phyloP scores from a whole-genome alignment of 2,797 vertebrate species.

The Amazona ochrocephala region DNA sequence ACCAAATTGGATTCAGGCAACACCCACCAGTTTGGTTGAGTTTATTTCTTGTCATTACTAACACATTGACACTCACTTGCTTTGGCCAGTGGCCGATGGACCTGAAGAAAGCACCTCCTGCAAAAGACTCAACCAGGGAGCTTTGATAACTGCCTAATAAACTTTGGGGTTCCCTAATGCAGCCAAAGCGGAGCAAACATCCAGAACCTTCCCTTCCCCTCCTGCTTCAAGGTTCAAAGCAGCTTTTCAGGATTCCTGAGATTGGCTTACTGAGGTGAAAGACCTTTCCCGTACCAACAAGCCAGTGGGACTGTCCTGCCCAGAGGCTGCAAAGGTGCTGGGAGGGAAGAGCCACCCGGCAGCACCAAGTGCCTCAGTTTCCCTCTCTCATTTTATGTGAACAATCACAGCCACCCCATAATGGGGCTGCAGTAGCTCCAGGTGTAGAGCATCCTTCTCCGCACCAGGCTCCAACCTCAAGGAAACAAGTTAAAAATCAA shows the following conservation, averaged over 20 bases:
- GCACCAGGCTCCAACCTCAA: not conserved
- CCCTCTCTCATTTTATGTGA: rapidly evolving
- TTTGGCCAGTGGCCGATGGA: rapidly evolving
- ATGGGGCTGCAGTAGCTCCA: rapidly evolving
- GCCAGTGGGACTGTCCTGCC: rapidly evolving
- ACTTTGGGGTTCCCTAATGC: not conserved
- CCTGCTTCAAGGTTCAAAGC: not conserved
- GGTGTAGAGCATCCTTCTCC: not conserved
- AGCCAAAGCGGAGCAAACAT: not conserved
- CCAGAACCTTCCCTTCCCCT: not conserved
- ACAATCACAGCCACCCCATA: not conserved
- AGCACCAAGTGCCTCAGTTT: not conserved
- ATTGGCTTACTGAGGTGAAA: rapidly evolving
- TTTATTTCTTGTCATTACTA: not conserved
- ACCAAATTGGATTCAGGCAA: not conserved
- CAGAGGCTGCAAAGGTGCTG: not conserved
- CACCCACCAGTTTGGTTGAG: too few relatives aligned
- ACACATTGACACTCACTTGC: rapidly evolving
- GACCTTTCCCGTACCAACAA: not conserved
- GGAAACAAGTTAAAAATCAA: not conserved
- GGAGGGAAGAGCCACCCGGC: not conserved
- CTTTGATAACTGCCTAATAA: not conserved
- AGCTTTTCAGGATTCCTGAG: not conserved
- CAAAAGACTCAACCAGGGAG: not conserved
- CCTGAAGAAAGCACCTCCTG: not conserved